Evolutionary conservation across 2,797 vertebrate species (phyloP), one percentile per base, ranked within the genome.

Genomic region (Sebastiscus albofasciatus): DNA sequence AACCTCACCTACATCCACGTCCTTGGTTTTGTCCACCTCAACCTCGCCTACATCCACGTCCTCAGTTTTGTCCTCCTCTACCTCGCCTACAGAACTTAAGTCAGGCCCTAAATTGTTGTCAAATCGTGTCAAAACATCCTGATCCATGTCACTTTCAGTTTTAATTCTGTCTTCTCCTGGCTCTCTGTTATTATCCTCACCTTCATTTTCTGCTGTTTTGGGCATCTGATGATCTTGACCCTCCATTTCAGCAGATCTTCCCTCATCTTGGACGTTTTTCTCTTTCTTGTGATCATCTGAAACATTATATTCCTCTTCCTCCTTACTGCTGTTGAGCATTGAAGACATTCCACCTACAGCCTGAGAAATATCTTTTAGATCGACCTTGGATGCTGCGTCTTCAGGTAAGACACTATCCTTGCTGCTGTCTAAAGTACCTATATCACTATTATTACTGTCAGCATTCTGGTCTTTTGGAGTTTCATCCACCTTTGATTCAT

Each of bases 301-400:
- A 62, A 83, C 61, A 29, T 87, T 20, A 24, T 55, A 33, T 24
- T 59, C 52, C 8, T 68, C 52, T 12, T 65, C 49, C 29, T 72
- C 29, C 64, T 77, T 24, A 29, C 61, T 67, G 54, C 69, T 80
- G 3, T 61, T 78, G 14, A 89, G 26, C 29, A 76, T 33, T 3
- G 87, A 66, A 26, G 36, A 26, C 39, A 27, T 46, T 26, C 22
- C 46, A 67, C 61, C 85, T 22, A 74, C 70, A 67, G 31, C 62
- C 6, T 79, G 68, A 73, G 66, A 46, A 31, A 82, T 39, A 55
- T 13, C 62, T 90, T 85, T 56, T 69, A 76, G 67, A 56, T 72
- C 33, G 66, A 55, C 73, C 34, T 29, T 34, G 27, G 70, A 36
- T 79, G 26, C 55, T 59, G 46, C 70, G 46, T 79, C 77, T 13